Evolutionary conservation across 2,113 vertebrate genomes (phyloP), one percentile per base, ranked within the genome.

Genomic region (Malurus melanocephalus): DNA sequence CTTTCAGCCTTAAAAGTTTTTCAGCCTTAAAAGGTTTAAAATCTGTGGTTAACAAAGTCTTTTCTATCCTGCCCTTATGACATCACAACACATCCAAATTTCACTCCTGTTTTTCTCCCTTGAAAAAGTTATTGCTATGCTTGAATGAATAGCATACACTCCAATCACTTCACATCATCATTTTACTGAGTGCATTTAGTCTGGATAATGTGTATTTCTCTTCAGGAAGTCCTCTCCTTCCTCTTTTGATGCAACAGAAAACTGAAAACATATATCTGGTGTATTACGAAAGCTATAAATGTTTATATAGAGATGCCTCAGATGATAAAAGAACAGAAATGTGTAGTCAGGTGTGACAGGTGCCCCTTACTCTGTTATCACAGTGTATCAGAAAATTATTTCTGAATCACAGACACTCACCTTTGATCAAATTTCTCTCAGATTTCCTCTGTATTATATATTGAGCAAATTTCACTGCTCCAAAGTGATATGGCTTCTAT

Each of bases 111-210:
- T 85, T 81, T 92, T 49, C 35, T 75, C 26, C 15, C 57, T 57
- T 52, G 24, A 51, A 73, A 87, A 73, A 87, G 59, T 60, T 75
- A 87, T 69, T 67, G 28, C 27, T 85, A 2, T 84, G 79, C 68
- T 90, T 94, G 80, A 94, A 38, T 73, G 64, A 73, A n/a, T 62
- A 79, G 16, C 7, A 49, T 80, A 81, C 74, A 86, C 26, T 90
- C 19, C 27, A 51, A 8, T 89, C 61, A 60, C 49, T 88, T 87
- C 33, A 75, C 46, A 59, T 85, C 56, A 73, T 80, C n/a, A 62
- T 93, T 93, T 92, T 78, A 13, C 42, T 86, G 46, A 90, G 60
- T 78, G 33, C 35, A 80, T 94, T 95, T 69, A 57, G 49, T 77
- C 23, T 67, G 43, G 24, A 68, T 45, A 19, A 79, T 62, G 19